phyloP scores from a whole-genome alignment of 1,140 invertebrate species.

The Zaprionus davidi region DNA sequence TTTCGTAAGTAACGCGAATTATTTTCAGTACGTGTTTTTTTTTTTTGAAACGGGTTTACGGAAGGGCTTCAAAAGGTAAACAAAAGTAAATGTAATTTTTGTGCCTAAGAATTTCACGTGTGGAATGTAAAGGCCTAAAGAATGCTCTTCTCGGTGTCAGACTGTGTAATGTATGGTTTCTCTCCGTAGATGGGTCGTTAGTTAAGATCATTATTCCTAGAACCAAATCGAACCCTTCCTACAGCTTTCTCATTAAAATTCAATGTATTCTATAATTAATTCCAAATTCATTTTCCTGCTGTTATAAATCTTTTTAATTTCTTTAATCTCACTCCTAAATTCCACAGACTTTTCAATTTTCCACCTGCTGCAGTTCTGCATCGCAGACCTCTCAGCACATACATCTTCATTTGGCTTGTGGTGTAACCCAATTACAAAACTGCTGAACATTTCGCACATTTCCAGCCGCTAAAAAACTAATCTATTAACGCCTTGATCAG shows the following conservation, averaged over 20 bases:
- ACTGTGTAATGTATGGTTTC: no score
- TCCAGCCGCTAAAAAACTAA: conserved; percentile 36
- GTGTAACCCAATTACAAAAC: conserved; percentile 42
- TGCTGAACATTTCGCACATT: conserved; percentile 50
- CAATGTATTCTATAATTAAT: background rate
- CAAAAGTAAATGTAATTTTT: background rate
- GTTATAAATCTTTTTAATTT: background rate
- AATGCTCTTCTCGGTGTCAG: background rate
- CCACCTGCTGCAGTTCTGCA: background rate
- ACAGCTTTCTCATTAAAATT: no score
- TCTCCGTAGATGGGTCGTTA: background rate
- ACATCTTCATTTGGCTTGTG: conserved; percentile 25
- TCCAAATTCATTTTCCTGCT: background rate
- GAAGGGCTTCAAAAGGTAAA: background rate
- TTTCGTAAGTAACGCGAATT: conserved; percentile 36
- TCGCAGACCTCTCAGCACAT: background rate
- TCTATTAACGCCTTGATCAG: conserved; percentile 42
- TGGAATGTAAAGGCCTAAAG: background rate
- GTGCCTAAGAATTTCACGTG: background rate
- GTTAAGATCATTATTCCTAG: background rate
- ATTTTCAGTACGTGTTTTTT: background rate
- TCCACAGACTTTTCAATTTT: conserved; percentile 9
- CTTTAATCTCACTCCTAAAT: background rate
- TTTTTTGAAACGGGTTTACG: conserved; percentile 11
- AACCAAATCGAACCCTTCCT: background rate